phyloP scores from a whole-genome alignment of 64 coral and sea anemone species.

The Dendronephthya gigantea region DNA sequence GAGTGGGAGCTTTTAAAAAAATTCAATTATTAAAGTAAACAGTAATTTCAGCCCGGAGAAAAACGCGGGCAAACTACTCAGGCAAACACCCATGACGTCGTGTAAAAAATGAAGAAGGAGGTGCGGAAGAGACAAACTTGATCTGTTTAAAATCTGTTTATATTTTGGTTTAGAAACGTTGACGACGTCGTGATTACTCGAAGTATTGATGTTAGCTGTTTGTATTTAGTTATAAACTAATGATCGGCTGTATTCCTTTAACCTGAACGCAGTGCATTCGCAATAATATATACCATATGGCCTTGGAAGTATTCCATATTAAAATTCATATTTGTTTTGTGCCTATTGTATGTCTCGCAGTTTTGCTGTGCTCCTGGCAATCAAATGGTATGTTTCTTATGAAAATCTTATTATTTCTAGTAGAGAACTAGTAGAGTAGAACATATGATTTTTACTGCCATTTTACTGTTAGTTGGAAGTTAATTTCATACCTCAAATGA shows the following conservation, averaged over 20 bases:
- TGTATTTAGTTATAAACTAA: too few relatives aligned
- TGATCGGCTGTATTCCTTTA: too few relatives aligned
- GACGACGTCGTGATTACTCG: too few relatives aligned
- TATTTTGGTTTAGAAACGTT: background rate
- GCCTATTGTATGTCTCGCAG: background rate
- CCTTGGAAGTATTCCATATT: background rate
- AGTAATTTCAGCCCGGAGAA: background rate
- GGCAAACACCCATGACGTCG: constrained; percentile 1
- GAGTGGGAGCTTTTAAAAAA: background rate
- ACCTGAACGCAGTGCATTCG: too few relatives aligned
- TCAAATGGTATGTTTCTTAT: background rate
- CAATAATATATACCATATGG: too few relatives aligned
- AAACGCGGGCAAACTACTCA: background rate
- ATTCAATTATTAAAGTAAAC: too few relatives aligned
- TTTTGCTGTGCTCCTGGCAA: background rate
- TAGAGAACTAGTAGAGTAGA: too few relatives aligned
- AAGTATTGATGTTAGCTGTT: too few relatives aligned
- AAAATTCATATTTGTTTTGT: background rate
- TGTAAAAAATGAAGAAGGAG: background rate
- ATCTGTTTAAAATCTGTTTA: background rate
- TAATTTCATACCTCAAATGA: too few relatives aligned
- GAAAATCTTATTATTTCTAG: too few relatives aligned
- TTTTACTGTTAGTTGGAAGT: too few relatives aligned
- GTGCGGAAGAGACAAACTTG: background rate
- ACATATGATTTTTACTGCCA: too few relatives aligned